These are phyloP conservation scores for Octonoba sinensis DNA, from an alignment of 2,888 invertebrate genomes.

Conservation along the genomic window DNA sequence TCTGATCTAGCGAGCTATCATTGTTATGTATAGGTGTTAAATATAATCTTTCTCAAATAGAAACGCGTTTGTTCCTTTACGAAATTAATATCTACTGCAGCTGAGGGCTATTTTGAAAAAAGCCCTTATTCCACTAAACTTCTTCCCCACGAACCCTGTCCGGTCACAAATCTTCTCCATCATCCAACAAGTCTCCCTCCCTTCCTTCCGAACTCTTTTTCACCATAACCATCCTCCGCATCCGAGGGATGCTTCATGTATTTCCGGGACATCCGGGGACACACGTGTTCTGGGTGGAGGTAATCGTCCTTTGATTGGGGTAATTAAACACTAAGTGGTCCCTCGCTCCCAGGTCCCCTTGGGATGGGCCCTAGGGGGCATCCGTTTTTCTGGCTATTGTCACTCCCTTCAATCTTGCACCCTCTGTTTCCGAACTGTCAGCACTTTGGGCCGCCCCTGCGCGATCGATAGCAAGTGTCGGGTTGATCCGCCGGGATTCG, in stretches of 20 bases:
- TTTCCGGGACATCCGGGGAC: background rate
- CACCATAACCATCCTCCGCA: slow-evolving; percentile 21
- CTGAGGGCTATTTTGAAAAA: too few relatives aligned
- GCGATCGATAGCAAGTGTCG: slow-evolving; percentile 15
- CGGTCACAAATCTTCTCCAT: too few relatives aligned
- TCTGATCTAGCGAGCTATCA: too few relatives aligned
- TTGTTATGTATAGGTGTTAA: too few relatives aligned
- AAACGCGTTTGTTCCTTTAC: too few relatives aligned
- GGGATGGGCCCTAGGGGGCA: slow-evolving; percentile 36
- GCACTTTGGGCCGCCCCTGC: slow-evolving; percentile 8
- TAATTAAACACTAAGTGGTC: slow-evolving; percentile 58
- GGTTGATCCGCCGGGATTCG: background rate
- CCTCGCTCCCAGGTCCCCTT: slow-evolving; percentile 24
- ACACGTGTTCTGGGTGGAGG: slow-evolving; percentile 39
- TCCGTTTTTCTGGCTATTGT: slow-evolving; percentile 55
- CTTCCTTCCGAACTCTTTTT: background rate
- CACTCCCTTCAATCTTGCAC: slow-evolving; percentile 23
- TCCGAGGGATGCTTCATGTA: slow-evolving; percentile 3
- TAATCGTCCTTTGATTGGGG: slow-evolving; percentile 55
- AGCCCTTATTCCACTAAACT: too few relatives aligned
- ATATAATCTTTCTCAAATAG: too few relatives aligned
- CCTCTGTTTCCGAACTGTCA: slow-evolving; percentile 28
- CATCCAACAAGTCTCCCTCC: background rate
- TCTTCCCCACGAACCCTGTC: too few relatives aligned
- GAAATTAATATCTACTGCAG: too few relatives aligned